phyloP scores from a whole-genome alignment of 1,140 invertebrate species.

The Calosoma granatense region DNA sequence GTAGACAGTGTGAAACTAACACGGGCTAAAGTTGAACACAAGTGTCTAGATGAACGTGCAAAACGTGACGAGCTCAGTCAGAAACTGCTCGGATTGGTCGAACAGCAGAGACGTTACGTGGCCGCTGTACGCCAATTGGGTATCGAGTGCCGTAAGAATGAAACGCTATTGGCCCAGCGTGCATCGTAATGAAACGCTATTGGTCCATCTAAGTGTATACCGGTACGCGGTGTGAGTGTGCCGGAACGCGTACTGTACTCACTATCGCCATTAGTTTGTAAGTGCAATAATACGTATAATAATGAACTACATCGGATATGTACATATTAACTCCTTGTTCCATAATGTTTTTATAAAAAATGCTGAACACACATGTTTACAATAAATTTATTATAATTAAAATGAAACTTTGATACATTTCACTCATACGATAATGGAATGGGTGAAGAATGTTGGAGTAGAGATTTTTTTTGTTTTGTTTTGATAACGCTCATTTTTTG shows the following conservation, averaged over 20 bases:
- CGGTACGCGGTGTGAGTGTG: no score
- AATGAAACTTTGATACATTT: constrained; percentile 20
- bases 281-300: constrained; percentile 1
- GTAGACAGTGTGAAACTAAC: constrained; percentile 76
- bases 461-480: constrained; percentile 15
- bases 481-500: constrained; percentile 14
- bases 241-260: no score
- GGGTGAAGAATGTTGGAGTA: constrained; percentile 13
- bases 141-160: constrained; percentile 59
- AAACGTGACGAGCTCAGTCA: constrained; percentile 59
- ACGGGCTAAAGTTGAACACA: constrained; percentile 58
- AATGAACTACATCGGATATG: not conserved
- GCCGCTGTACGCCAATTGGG: constrained; percentile 73
- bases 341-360: constrained; percentile 8
- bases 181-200: not conserved
- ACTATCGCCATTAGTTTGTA: not conserved
- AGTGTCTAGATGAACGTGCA: constrained; percentile 57
- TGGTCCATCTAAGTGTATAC: not conserved
- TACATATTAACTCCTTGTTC: not conserved
- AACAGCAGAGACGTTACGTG: constrained; percentile 75
- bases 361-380: constrained; percentile 13
- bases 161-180: constrained; percentile 32
- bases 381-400: constrained; percentile 21
- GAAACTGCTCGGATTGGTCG: constrained; percentile 60
- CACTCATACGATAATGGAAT: constrained; percentile 18